Evolutionary conservation across 2,888 invertebrate species (phyloP), one percentile per base, ranked within the genome.

Genomic region (Cheilosia pagana): DNA sequence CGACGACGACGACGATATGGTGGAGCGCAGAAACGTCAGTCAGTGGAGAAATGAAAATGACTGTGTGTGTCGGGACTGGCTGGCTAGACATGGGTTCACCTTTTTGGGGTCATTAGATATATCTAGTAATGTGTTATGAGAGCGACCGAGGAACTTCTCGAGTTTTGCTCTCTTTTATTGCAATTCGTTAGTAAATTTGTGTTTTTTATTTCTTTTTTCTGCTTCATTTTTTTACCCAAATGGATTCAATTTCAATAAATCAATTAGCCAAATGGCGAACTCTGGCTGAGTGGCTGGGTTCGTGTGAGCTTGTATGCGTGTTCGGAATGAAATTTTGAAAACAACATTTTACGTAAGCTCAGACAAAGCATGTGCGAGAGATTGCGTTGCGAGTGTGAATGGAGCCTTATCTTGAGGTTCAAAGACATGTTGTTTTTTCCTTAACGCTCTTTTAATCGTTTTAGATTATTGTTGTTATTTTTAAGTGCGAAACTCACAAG

Each of bases 81-180:
- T 81, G 85, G 81, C 85, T 85, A 85, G 85, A 85, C 85, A 81
- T 81, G 67, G 67, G 75, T 85, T 85, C 85, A 85, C 81, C 81
- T 85, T 85, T 35, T 85, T 81, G 85, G 81, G 85, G 85, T 85
- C 85, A 85, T 85, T 67, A 67, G 85, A 81, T 85, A 81, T 85
- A 81, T 85, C 70, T 60, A 81, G 67, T 81, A 81, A 71, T 81
- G 59, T 75, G 55, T 78, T 60, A 39, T 52, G 21, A 57, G 41
- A 19, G 21, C 12, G 41, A 21, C 28, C 14, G 74, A 53, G 52
- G 45, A 45, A 53, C 25, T 41, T 53, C 28, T 50, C 52, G 25
- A 57, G n/a, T 53, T 48, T 52, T 53, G 57, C 57, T 63, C 59
- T 63, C 43, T 28, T 60, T 76, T 53, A 16, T 71, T 76, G 81